Conservation (phyloP, 2,888 invertebrate species). For the Mythimna albipuncta region DNA sequence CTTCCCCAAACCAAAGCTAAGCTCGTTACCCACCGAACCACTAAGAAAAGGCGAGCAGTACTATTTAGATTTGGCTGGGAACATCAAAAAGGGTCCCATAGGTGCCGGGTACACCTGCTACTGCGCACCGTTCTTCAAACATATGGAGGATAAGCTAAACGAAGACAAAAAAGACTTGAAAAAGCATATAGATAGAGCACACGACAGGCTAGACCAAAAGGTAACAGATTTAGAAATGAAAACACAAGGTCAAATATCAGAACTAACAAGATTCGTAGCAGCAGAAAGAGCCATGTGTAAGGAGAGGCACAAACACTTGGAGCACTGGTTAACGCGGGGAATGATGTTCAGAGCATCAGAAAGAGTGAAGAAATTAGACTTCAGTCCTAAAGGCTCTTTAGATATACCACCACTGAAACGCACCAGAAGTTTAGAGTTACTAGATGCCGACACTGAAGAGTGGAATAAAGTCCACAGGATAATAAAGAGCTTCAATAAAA, state of each 20-base stretch:
- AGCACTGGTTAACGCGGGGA: constrained; percentile 93
- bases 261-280: constrained; percentile 92
- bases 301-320: constrained; percentile 92
- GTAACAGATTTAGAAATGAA: constrained; percentile 95
- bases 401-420: constrained; percentile 91
- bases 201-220: constrained; percentile 94
- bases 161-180: constrained; percentile 95
- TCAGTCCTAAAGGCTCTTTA: constrained; percentile 88
- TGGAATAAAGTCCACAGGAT: constrained; percentile 85
- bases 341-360: constrained; percentile 91
- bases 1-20: constrained; percentile 96
- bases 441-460: constrained; percentile 78
- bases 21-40: constrained; percentile 96
- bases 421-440: constrained; percentile 93
- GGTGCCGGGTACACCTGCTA: constrained; percentile 98
- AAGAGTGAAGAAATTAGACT: constrained; percentile 85
- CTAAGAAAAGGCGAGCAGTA: constrained; percentile 97
- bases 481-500: constrained; percentile 83
- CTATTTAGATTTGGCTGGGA: constrained; percentile 98
- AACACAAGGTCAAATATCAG: constrained; percentile 93
- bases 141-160: constrained; percentile 96
- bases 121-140: constrained; percentile 97
- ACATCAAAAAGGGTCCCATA: constrained; percentile 98
- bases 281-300: constrained; percentile 92
- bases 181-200: constrained; percentile 94